A percentile compares a stretch with the other conserved stretches of the same genome.
These are phyloP conservation scores for Agrotis exclamationis DNA, from an alignment of 2,888 invertebrate genomes.

Conservation along the genomic window DNA sequence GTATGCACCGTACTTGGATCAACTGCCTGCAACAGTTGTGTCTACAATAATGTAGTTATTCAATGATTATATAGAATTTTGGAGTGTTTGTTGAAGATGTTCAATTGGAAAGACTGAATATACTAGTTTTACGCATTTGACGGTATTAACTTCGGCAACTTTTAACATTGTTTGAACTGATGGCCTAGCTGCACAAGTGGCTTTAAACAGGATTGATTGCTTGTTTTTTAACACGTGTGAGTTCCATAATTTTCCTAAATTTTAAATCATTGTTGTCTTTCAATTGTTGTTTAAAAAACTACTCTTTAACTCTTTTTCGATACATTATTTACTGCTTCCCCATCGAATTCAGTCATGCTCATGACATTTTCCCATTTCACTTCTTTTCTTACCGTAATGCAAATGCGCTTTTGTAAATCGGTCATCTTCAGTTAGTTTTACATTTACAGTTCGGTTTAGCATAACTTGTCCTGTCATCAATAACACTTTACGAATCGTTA, in stretches of 20 bases:
- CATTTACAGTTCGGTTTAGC: background rate
- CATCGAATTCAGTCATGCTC: background rate
- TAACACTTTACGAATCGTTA: background rate
- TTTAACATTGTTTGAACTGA: background rate
- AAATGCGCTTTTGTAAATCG: background rate
- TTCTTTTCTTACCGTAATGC: background rate
- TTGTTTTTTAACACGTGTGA: too few relatives aligned
- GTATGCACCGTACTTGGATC: slow-evolving; percentile 55
- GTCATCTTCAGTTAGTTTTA: background rate
- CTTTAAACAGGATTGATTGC: too few relatives aligned
- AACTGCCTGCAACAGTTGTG: slow-evolving; percentile 75
- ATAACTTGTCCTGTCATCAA: background rate
- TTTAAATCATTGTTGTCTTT: background rate
- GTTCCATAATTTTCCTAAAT: too few relatives aligned
- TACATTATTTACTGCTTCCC: background rate
- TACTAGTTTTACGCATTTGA: background rate
- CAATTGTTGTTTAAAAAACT: too few relatives aligned
- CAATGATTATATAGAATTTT: slow-evolving; percentile 57
- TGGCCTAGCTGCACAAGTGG: too few relatives aligned
- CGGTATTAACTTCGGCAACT: background rate
- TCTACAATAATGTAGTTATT: slow-evolving; percentile 75
- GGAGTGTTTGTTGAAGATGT: background rate
- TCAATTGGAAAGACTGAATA: background rate
- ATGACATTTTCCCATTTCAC: background rate
- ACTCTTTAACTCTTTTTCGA: too few relatives aligned